Base-by-base conservation (phyloP, 2,888 invertebrate species). In the Spicauda simplicius region DNA sequence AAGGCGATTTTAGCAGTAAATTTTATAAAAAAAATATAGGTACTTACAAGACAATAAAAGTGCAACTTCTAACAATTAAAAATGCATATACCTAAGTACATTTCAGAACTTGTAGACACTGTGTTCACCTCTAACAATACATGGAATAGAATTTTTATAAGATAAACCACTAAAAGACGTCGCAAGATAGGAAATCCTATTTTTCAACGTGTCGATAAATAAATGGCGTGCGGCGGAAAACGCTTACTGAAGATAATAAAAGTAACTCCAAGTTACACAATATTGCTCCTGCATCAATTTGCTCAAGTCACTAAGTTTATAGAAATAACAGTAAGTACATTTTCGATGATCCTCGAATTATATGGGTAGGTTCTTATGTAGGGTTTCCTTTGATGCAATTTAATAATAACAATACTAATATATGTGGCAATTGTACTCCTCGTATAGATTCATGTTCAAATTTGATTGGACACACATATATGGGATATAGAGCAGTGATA, bases 261-360 rank as follows among this genome's bases (percentile, higher is more conserved):
- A 59, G 59, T 48, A 30, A 59, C 59, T 59, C 16, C n/a, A 59
- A 50, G 16, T 59, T 59, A 50, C 77, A 79, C 18, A 61, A 61
- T 53, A 53, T 61, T 61, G 52, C 10, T 61, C 30, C 33, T 62
- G 30, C 37, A 41, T 19, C 53, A 62, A 62, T 37, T 41, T 53
- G 41, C 53, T 76, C 72, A 10, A 45, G 45, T 16, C 37, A 56
- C 33, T 33, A 10, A 16, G 55, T 55, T 30, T 55, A 30, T 50
- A 50, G 50, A 50, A 50, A 50, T 45, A 45, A 50, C 50, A 50
- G 5, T 8, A 50, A 6, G 18, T 50, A 18, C 50, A 50, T 18
- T 48, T 7, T 48, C 16, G 14, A n/a, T 1, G 7, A 16, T 48
- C 48, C 6, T 48, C 48, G 48, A 16, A 48, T 48, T 48, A 12